Percentiles rank a stretch among this genome's conserved stretches.
phyloP scores from a whole-genome alignment of 2,113 vertebrate genomes.

The Anolis sagrei region DNA sequence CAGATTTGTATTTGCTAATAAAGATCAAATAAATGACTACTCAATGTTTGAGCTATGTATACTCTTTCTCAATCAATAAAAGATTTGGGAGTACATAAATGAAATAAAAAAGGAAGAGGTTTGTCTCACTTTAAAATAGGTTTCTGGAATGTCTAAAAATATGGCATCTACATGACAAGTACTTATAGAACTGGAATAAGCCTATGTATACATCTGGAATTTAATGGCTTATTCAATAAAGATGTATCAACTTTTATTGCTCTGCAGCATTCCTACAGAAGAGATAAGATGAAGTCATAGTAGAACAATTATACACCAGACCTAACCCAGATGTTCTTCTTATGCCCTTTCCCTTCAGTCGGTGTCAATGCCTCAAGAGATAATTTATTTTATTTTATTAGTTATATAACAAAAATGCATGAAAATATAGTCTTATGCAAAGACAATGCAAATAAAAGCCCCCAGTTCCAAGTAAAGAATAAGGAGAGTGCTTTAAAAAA shows the following conservation, averaged over 20 bases:
- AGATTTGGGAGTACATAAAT: too few relatives aligned
- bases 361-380: neutral
- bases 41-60: neutral
- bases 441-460: neutral
- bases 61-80: neutral
- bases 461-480: neutral
- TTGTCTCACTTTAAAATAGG: slow-evolving; percentile 23
- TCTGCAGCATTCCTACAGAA: slow-evolving; percentile 63
- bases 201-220: slow-evolving; percentile 59
- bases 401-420: neutral
- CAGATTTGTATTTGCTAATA: neutral
- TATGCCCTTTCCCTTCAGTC: neutral
- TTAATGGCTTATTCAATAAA: slow-evolving; percentile 56
- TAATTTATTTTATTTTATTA: neutral
- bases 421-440: neutral
- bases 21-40: neutral
- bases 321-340: slow-evolving; percentile 46
- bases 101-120: neutral
- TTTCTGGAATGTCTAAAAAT: slow-evolving; percentile 38
- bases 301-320: slow-evolving; percentile 48
- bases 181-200: slow-evolving; percentile 54
- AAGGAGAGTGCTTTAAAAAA: too few relatives aligned
- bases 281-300: slow-evolving; percentile 56
- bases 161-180: slow-evolving; percentile 48
- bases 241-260: slow-evolving; percentile 54